Base-by-base conservation (phyloP, 2,797 vertebrate species). In the Vespertilio murinus region DNA sequence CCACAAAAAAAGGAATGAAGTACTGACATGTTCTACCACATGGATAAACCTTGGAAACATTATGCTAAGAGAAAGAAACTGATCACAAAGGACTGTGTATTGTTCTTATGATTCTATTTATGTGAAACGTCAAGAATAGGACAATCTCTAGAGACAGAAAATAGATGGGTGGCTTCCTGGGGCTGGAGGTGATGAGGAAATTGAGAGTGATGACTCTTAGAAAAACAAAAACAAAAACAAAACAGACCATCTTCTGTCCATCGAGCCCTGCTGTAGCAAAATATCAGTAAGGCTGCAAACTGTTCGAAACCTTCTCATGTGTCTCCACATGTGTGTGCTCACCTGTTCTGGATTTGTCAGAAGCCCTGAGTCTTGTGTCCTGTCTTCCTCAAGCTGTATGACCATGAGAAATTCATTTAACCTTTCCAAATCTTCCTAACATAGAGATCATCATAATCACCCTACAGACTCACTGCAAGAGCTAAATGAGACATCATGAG, bases 351-450 rank as follows among this genome's bases (percentile, higher is more conserved):
- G 49, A 49, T 73, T 73, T 28, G 6, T 81, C 47, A 28, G 22
- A 56, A 94, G 18, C 6, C 20, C 45, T 82, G 12, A 18, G 12
- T 16, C 77, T 75, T 79, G 20, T 18, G 5, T 75, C 0, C 18
- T 52, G 0, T 64, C 71, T 88, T 77, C 40, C 52, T 84, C 69
- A 85, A 70, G 52, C 38, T 85, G 2, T 42, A n/a, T 70, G 30
- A 65, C 30, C 67, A 90, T 86, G 28, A 88, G n/a, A 71, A 71
- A 70, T 56, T 85, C 20, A 73, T 13, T 86, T 65, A 75, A 80
- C 1, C 45, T 77, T 85, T 91, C 71, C 30, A 85, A 95, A 56
- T 65, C 35, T 94, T 61, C 86, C 2, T 73, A 82, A 93, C 71
- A 65, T 30, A 92, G 17, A 83, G 16, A 77, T 77, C 23, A 40